Conservation (phyloP, 2,888 invertebrate species). For the Gerris lacustris region DNA sequence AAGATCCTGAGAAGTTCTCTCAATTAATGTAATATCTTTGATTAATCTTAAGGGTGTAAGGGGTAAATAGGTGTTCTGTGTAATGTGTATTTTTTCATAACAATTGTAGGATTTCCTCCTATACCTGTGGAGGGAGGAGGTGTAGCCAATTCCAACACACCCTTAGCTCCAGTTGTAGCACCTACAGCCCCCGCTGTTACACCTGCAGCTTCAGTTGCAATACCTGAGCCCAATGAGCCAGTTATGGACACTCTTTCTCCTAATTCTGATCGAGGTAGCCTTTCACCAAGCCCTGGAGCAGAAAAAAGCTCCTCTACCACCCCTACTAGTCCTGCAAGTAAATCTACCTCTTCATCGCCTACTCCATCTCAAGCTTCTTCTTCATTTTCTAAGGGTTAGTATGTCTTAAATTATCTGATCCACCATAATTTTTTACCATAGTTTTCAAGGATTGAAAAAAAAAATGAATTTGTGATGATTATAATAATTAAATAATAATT, state of each 20-base stretch:
- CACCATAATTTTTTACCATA: too few species aligned
- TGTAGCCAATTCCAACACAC: slow-evolving; percentile 21
- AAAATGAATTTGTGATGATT: too few species aligned
- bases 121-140: slow-evolving; percentile 42
- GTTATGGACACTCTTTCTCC: slow-evolving; percentile 19
- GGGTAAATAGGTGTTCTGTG: too few species aligned
- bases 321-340: neutral
- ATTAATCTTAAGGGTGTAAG: too few species aligned
- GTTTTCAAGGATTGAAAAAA: too few species aligned
- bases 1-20: neutral
- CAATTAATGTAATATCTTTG: neutral
- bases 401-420: too few species aligned
- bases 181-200: slow-evolving; percentile 18
- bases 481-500: too few species aligned
- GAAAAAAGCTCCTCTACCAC: neutral
- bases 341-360: neutral
- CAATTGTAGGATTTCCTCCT: slow-evolving; percentile 37
- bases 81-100: too few species aligned
- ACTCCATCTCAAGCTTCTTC: slow-evolving; percentile 17
- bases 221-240: slow-evolving; percentile 27
- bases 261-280: slow-evolving; percentile 5
- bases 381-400: slow-evolving; percentile 12
- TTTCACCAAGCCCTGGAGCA: neutral
- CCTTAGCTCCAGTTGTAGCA: slow-evolving; percentile 17
- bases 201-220: slow-evolving; percentile 21